These are phyloP conservation scores for Cheumatopsyche charites DNA, from an alignment of 1,140 invertebrate genomes.

Conservation along the genomic window DNA sequence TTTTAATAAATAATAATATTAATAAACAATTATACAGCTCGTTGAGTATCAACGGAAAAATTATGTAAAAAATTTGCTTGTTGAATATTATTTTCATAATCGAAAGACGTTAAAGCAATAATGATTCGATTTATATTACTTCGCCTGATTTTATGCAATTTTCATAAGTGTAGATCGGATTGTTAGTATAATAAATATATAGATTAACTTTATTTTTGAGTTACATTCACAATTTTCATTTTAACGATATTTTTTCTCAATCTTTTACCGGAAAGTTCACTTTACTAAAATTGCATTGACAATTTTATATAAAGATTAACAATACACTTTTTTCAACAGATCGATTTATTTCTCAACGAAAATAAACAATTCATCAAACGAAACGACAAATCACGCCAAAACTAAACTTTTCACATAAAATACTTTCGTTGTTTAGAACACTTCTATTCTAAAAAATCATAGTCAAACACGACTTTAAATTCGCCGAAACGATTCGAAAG, in stretches of 20 bases:
- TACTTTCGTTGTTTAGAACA: no score
- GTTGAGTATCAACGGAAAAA: no score
- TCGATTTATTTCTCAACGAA: neutral
- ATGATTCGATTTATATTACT: no score
- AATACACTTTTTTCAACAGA: slow-evolving; percentile 1
- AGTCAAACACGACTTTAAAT: slow-evolving; percentile 13
- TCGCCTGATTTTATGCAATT: no score
- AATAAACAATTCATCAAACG: neutral
- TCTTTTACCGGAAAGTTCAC: neutral
- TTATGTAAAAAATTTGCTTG: no score
- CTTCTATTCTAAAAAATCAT: neutral
- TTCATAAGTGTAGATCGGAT: no score
- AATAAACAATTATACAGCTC: no score
- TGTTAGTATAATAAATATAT: no score
- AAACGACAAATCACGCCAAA: neutral
- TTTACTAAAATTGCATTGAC: neutral
- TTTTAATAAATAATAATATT: no score
- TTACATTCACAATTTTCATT: neutral
- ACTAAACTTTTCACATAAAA: neutral
- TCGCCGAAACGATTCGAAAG: neutral
- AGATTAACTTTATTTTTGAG: neutral
- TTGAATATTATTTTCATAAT: no score
- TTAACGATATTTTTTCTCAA: no score
- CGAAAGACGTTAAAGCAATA: no score
- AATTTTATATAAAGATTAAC: neutral